A percentile compares a stretch with the other conserved stretches of the same genome.
phyloP scores from a whole-genome alignment of 2,113 vertebrate genomes.

The Strix uralensis region DNA sequence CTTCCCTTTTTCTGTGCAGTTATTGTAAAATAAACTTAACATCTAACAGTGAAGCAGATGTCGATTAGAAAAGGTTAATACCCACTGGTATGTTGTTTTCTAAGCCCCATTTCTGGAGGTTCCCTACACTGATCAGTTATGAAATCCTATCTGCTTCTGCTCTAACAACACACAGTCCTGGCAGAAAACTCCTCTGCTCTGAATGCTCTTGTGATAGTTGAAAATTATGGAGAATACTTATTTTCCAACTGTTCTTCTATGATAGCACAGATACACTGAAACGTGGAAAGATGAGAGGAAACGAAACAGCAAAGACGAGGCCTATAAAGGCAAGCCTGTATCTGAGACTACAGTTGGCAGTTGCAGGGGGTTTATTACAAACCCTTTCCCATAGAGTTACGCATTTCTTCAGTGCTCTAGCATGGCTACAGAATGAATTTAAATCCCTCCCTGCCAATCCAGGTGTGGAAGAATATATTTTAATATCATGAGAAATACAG shows the following conservation, averaged over 20 bases:
- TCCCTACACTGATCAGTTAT: background rate
- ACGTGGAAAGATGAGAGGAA: background rate
- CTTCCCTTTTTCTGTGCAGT: background rate
- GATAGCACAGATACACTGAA: background rate
- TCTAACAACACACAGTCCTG: background rate
- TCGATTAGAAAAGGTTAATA: background rate
- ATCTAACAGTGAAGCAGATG: background rate
- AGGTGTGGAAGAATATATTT: slow-evolving; percentile 39
- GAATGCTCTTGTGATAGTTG: background rate
- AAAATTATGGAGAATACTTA: background rate
- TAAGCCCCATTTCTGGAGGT: background rate
- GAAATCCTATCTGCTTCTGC: background rate
- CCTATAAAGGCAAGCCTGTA: background rate
- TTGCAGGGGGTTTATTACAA: background rate
- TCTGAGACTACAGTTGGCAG: background rate
- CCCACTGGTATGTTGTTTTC: background rate
- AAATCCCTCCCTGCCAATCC: background rate
- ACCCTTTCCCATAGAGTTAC: background rate
- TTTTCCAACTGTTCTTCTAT: background rate
- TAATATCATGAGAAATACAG: slow-evolving; percentile 24
- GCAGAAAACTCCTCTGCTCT: background rate
- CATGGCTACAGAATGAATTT: background rate
- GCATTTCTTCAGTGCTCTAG: background rate
- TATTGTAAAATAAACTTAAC: background rate
- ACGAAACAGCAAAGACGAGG: background rate